Evolutionary conservation across 2,797 vertebrate species (phyloP).

Genomic region (Tinamus major): DNA sequence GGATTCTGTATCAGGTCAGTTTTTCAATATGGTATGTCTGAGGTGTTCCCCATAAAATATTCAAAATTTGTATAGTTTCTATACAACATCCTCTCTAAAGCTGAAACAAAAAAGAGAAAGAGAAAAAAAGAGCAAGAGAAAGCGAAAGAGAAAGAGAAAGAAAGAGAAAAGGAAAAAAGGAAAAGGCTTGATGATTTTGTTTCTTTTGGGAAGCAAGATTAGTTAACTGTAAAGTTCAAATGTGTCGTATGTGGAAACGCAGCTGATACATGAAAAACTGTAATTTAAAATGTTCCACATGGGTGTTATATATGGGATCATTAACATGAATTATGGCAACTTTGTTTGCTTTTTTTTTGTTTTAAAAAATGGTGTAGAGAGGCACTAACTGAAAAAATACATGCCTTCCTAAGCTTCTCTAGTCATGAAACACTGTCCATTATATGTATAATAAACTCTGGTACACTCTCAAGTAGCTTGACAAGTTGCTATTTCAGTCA

Average conservation of each 20-base stretch:
- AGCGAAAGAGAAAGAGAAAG: not conserved
- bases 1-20: not conserved
- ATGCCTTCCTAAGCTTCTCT: not conserved
- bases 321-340: not conserved
- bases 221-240: not conserved
- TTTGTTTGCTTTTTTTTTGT: not conserved
- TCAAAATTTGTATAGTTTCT: not conserved
- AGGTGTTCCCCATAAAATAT: not conserved
- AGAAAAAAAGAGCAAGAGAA: not conserved
- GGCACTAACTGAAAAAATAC: not conserved
- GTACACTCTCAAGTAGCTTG: not conserved
- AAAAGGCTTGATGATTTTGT: not conserved
- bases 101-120: not conserved
- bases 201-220: not conserved
- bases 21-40: not conserved
- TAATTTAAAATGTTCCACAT: not conserved
- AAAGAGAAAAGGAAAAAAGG: not conserved
- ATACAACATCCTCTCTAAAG: not conserved
- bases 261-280: not conserved
- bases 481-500: constrained; percentile 37
- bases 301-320: not conserved
- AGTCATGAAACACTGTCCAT: not conserved
- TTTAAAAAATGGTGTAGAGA: not conserved
- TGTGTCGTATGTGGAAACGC: not conserved
- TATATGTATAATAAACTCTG: not conserved